Evolutionary conservation across 2,797 vertebrate genomes (phyloP).

Genomic region (Rhabdomys pumilio): DNA sequence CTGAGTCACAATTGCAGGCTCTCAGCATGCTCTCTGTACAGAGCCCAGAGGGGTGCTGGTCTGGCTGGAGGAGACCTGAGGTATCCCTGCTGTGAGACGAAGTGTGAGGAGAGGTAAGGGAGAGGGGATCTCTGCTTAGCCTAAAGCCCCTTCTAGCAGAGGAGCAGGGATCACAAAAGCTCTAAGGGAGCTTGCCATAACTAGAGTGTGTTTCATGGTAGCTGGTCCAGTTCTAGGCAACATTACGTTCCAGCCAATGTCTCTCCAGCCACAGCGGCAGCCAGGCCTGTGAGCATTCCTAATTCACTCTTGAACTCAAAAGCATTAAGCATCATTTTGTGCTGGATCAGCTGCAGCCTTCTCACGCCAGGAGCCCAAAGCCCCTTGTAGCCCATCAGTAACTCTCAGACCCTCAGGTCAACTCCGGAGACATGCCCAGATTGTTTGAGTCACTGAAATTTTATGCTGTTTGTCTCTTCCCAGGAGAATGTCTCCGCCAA

Average conservation of each 20-base stretch:
- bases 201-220: not conserved
- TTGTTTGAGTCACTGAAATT: constrained; percentile 60
- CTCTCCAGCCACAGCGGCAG: not conserved
- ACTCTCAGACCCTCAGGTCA: not conserved
- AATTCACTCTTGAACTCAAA: not conserved
- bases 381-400: not conserved
- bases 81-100: not conserved
- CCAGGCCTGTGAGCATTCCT: not conserved
- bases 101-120: not conserved
- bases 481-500: constrained; percentile 73
- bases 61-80: not conserved
- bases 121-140: not conserved
- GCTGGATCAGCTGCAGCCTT: not conserved
- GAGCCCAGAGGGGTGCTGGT: not conserved
- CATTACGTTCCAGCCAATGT: not conserved
- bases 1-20: not conserved
- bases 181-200: rapidly evolving
- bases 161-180: not conserved
- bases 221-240: not conserved
- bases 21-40: not conserved
- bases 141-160: not conserved
- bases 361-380: not conserved
- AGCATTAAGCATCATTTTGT: not conserved
- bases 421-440: not conserved
- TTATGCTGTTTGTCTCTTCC: constrained; percentile 68